A percentile compares a stretch with the other conserved stretches of the same genome.
Conservation (phyloP, 2,113 vertebrate species). For the Martes martes region DNA sequence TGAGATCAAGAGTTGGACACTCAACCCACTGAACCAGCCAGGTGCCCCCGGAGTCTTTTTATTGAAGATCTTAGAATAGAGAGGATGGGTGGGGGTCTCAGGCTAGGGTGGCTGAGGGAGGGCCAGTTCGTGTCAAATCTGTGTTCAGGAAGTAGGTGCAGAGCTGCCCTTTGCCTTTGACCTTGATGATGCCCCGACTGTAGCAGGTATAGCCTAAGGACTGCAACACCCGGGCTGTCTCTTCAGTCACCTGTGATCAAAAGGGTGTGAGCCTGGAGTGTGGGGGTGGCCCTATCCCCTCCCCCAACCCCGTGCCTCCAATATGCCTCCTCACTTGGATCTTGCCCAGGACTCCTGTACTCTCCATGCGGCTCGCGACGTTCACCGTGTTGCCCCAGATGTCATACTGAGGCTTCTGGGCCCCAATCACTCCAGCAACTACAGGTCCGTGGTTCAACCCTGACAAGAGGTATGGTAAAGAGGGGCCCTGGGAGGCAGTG, state of each 20-base stretch:
- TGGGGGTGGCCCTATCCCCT: background rate
- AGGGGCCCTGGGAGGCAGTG: background rate
- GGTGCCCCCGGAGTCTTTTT: background rate
- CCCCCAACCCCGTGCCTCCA: background rate
- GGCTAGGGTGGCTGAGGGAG: slow-evolving; percentile 68
- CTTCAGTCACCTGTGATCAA: slow-evolving; percentile 87
- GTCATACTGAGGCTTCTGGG: slow-evolving; percentile 94
- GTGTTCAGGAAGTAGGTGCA: slow-evolving; percentile 90
- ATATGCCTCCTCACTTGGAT: slow-evolving; percentile 85
- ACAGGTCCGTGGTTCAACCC: slow-evolving; percentile 93
- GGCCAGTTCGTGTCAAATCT: slow-evolving; percentile 72
- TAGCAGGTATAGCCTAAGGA: slow-evolving; percentile 86
- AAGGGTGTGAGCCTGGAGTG: background rate
- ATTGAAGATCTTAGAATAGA: background rate
- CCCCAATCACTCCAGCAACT: slow-evolving; percentile 93
- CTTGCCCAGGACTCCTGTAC: slow-evolving; percentile 90
- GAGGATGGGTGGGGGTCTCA: background rate
- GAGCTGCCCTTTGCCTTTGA: slow-evolving; percentile 94
- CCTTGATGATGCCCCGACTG: slow-evolving; percentile 86
- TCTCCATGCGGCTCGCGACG: slow-evolving; percentile 95
- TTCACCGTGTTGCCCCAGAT: slow-evolving; percentile 96
- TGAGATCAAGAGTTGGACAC: background rate
- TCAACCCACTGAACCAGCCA: background rate
- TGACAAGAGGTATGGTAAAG: slow-evolving; percentile 60
- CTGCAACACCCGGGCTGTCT: slow-evolving; percentile 85